phyloP scores from a whole-genome alignment of 64 coral and sea anemone genomes.

The Pocillopora verrucosa region DNA sequence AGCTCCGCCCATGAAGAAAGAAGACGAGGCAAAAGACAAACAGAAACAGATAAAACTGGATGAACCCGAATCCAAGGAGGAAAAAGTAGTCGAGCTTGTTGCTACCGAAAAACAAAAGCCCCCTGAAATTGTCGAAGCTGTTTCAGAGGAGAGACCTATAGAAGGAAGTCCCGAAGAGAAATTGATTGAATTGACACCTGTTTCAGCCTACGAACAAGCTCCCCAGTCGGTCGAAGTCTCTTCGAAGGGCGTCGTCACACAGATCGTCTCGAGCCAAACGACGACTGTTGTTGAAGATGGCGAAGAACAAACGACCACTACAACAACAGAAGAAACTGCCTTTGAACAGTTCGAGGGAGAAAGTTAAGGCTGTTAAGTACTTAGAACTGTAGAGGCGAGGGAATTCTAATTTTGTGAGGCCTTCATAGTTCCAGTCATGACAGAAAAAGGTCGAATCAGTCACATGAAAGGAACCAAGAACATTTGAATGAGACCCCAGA shows the following conservation, averaged over 20 bases:
- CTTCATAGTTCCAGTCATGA: too few species aligned
- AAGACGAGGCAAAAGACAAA: background rate
- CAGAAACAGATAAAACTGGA: background rate
- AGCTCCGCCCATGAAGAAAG: slow-evolving; percentile 9
- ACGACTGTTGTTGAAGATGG: background rate
- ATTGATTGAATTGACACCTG: background rate
- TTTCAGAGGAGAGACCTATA: background rate
- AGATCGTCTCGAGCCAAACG: background rate
- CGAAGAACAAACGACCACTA: background rate
- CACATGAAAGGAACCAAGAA: background rate
- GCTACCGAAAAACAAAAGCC: background rate
- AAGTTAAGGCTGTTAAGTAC: background rate
- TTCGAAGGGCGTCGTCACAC: background rate
- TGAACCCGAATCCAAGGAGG: background rate
- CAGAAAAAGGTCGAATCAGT: background rate
- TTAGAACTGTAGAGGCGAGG: background rate
- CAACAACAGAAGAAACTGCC: slow-evolving; percentile 8
- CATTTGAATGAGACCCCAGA: background rate
- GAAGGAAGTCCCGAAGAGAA: background rate
- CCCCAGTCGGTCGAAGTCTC: background rate
- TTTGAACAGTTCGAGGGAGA: background rate
- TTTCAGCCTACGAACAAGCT: background rate
- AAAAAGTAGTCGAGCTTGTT: background rate
- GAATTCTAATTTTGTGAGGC: background rate
- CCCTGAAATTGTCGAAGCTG: background rate